Conservation (phyloP, 2,888 invertebrate genomes). For the Tenthredo scrophulariae region DNA sequence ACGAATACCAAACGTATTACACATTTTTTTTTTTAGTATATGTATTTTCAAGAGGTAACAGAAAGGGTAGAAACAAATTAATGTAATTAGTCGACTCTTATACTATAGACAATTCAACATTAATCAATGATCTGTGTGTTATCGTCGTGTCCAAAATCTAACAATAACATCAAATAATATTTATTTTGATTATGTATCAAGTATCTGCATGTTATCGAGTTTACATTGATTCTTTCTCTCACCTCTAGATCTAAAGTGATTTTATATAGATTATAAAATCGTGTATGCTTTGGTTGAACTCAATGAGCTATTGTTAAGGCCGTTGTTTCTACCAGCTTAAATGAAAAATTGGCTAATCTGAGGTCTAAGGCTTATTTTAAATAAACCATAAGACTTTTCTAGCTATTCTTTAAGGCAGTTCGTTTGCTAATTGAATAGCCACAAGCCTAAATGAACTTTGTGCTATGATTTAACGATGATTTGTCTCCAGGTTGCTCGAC, state of each 20-base stretch:
- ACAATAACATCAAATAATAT: neutral
- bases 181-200: neutral
- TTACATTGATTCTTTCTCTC: neutral
- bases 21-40: neutral
- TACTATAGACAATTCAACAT: neutral
- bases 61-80: neutral
- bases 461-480: neutral
- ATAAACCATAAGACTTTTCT: neutral
- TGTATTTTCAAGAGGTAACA: constrained; percentile 27
- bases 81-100: neutral
- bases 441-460: neutral
- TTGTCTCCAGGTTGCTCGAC: neutral
- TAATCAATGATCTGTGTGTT: neutral
- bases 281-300: neutral
- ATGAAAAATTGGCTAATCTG: neutral
- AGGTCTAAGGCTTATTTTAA: neutral
- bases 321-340: constrained; percentile 4
- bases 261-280: neutral
- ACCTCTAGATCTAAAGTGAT: neutral
- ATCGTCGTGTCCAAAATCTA: neutral
- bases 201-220: neutral
- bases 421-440: neutral
- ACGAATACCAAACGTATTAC: neutral
- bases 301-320: neutral
- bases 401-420: neutral